A percentile compares a stretch with the other conserved stretches of the same genome.
Conservation (phyloP, 1,140 invertebrate genomes). For the Bombus difficillimus region DNA sequence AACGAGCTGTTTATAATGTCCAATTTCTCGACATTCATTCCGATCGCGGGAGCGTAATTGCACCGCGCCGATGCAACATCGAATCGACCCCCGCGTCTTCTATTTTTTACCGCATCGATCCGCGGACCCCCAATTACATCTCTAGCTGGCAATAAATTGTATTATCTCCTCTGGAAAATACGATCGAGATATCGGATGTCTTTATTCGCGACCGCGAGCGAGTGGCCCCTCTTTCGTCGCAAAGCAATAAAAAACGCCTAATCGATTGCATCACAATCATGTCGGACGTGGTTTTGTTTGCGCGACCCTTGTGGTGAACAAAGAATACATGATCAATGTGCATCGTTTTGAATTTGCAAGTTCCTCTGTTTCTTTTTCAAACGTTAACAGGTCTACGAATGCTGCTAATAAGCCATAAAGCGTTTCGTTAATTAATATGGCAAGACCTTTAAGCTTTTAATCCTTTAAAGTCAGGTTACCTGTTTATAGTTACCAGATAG, state of each 20-base stretch:
- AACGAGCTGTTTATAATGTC: constrained; percentile 36
- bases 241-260: not conserved
- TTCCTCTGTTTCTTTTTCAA: too few species aligned
- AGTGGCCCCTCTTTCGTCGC: not conserved
- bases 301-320: too few species aligned
- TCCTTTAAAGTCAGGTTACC: too few species aligned
- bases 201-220: not conserved
- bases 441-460: too few species aligned
- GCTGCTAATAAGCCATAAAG: too few species aligned
- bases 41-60: constrained; percentile 18
- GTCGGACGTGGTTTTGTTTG: too few species aligned
- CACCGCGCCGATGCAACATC: constrained; percentile 8
- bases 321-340: too few species aligned
- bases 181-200: not conserved
- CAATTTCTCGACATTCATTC: not conserved
- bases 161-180: constrained; percentile 23
- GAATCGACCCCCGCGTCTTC: not conserved
- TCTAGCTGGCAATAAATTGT: constrained; percentile 10
- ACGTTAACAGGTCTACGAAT: too few species aligned
- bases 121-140: constrained; percentile 2
- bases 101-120: constrained; percentile 2
- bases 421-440: too few species aligned
- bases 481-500: too few species aligned
- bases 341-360: too few species aligned
- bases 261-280: too few species aligned